Base-by-base conservation (phyloP, 2,888 invertebrate genomes). In the Hartigia nigra region DNA sequence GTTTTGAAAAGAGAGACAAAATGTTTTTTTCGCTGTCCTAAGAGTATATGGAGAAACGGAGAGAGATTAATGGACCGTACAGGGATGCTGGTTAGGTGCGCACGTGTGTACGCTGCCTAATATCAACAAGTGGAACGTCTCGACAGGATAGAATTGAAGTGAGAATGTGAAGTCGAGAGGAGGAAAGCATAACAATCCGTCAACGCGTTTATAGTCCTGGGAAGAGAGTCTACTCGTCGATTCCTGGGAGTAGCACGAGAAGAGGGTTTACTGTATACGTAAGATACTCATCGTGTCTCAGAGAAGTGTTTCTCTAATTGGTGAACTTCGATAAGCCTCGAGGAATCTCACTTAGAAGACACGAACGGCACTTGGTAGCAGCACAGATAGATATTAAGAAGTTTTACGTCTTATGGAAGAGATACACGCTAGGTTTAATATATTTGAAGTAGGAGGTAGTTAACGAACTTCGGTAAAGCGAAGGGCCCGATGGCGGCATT, bases 121-220 rank as follows among this genome's bases (percentile, higher is more conserved):
- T 85, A 87, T 87, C 87, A 87, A 86, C 86, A 87, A 87, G 86
- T 87, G 85, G 86, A 83, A 81, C 81, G 80, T 82, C 80, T 77
- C 31, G 31, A n/a, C 3, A 31, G 3, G 72, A 72, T 23, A 12
- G 31, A 72, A 72, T 72, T 72, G 31, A 72, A 34, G 32, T 9
- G 72, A 31, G 72, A 34, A 31, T 31, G 72, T 31, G 12, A 72
- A 72, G 32, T 55, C 55, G 55, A 34, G 72, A 34, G 72, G 72
- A 72, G 72, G 31, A 72, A 31, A 23, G 32, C 72, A 72, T 72
- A 72, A 72, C 84, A 82, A 85, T 85, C 84, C 83, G 81, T 86
- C 84, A 84, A 84, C 81, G 80, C 82, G 74, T 79, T 81, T 82
- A 81, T 81, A 83, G 82, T 82, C 80, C 78, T 78, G 80, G 78